phyloP scores from a whole-genome alignment of 23 tunicate species.

The Diplosoma virens region DNA sequence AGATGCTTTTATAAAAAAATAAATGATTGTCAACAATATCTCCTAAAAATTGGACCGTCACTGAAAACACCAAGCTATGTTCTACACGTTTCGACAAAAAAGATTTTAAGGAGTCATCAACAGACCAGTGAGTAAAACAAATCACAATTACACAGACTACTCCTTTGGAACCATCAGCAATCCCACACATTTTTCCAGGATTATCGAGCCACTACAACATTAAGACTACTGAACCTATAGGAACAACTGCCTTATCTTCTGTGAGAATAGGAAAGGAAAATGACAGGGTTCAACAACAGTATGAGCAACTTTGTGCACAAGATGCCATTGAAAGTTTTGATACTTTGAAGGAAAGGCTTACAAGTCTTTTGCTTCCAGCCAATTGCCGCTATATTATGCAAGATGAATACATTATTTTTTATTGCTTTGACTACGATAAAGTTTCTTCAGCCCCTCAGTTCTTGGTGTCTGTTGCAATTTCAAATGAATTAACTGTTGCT shows the following conservation, averaged over 20 bases:
- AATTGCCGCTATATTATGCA: background rate
- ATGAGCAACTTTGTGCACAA: background rate
- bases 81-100: background rate
- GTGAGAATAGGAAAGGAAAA: background rate
- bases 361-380: background rate
- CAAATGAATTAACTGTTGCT: too few species aligned
- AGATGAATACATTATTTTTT: background rate
- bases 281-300: background rate
- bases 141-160: background rate
- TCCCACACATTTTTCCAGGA: background rate
- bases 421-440: background rate
- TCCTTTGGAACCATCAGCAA: background rate
- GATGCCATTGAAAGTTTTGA: conserved; percentile 6
- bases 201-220: background rate
- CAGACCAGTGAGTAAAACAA: background rate
- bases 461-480: background rate
- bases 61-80: background rate
- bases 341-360: background rate
- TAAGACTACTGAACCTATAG: background rate
- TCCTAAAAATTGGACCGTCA: background rate
- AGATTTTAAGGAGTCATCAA: background rate
- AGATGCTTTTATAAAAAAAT: background rate
- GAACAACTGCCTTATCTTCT: background rate
- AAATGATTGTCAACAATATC: background rate
- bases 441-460: background rate